These are phyloP conservation scores for Coreius guichenoti DNA, from an alignment of 2,797 vertebrate species.

Conservation along the genomic window DNA sequence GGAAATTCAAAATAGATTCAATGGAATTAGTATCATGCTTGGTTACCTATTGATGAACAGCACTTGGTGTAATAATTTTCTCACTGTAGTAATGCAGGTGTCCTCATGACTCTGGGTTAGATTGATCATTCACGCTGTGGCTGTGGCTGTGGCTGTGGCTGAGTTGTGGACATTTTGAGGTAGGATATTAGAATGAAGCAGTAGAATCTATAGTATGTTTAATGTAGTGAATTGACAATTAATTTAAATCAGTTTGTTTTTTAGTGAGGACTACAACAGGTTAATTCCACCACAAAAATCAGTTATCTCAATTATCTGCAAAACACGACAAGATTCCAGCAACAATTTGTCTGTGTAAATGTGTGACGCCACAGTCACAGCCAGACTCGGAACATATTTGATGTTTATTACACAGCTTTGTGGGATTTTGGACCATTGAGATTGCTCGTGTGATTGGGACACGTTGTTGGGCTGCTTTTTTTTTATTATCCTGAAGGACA, in stretches of 20 bases:
- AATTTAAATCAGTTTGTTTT: not conserved
- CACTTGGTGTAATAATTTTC: conserved; percentile 27
- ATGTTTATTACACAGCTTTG: not conserved
- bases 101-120: conserved; percentile 18
- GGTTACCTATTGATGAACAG: conserved; percentile 34
- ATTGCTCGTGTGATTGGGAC: not conserved
- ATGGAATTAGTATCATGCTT: conserved; percentile 14
- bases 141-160: not conserved
- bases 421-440: not conserved
- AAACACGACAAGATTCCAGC: not conserved
- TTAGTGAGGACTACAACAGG: not conserved
- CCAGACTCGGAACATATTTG: not conserved
- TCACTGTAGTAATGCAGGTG: conserved; percentile 12
- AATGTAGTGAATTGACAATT: not conserved
- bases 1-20: conserved; percentile 26
- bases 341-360: not conserved
- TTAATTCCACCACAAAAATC: not conserved
- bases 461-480: not conserved
- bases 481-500: not conserved
- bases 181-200: conserved; percentile 5
- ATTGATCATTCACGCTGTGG: conserved; percentile 26
- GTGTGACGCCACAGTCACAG: not conserved
- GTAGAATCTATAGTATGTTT: not conserved
- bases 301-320: not conserved
- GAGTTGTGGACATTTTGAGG: conserved; percentile 18